Evolutionary conservation across 2,888 invertebrate species (phyloP), one percentile per base, ranked within the genome.

Genomic region (Chymomyza procnemis): DNA sequence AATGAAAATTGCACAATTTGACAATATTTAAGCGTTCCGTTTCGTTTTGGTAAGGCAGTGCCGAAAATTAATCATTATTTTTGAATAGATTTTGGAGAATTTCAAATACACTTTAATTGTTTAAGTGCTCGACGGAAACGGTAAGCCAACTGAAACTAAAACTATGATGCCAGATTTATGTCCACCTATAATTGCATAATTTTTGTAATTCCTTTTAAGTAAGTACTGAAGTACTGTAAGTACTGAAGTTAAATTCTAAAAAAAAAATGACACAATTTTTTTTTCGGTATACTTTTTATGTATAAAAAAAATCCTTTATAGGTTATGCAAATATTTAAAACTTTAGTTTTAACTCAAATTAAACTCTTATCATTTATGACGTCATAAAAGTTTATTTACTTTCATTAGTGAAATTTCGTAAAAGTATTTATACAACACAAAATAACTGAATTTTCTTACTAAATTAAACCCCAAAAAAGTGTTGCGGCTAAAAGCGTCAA

Each of bases 1-100:
- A 59, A 55, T 16, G 54, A n/a, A 69, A 69, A 70, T 79, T 77
- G 61, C 70, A 67, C 60, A 71, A 71, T 64, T 70, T 73, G 19
- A 68, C 46, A 61, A 41, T 52, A 41, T 60, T 41, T 12, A 34
- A 59, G 61, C 58, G 50, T 61, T 68, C 68, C 56, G 67, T 22
- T 34, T 12, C 16, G 54, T 47, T 46, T n/a, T 14, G 34, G 54
- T 21, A 14, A 34, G 47, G 16, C 54, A 19, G 46, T 48, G 52
- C 48, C 66, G 50, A 62, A 30, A 64, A 57, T 50, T 34, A 58
- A 52, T 60, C 12, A 41, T 12, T 3, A 3, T 26, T 26, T 26
- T 26, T 1, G 6, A 41, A 5, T 41, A 12, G 34, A 14, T 41
- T 41, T 12, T 2, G 12, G 12, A 0, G 34, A 41, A 41, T 9